These are phyloP conservation scores for Ophiodon elongatus DNA, from an alignment of 2,113 vertebrate species.

Conservation along the genomic window DNA sequence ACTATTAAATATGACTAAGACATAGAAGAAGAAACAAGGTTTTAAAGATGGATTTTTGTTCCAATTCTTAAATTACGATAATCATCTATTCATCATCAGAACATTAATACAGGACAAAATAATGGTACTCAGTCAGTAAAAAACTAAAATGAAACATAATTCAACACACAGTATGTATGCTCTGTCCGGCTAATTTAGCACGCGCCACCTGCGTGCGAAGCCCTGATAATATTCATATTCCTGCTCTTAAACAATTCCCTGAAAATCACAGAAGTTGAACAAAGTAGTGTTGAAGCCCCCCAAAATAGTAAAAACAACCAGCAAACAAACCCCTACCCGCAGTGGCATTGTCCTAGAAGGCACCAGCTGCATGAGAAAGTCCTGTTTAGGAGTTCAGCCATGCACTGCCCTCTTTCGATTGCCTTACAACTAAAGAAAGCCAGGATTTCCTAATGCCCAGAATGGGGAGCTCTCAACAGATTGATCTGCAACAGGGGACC, in stretches of 20 bases:
- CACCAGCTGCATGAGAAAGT: slow-evolving; percentile 82
- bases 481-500: slow-evolving; percentile 85
- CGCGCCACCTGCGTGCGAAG: slow-evolving; percentile 33
- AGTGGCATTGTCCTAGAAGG: slow-evolving; percentile 77
- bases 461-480: slow-evolving; percentile 84
- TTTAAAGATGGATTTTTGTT: background rate
- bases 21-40: background rate
- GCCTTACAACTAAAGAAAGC: slow-evolving; percentile 82
- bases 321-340: slow-evolving; percentile 51
- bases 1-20: background rate
- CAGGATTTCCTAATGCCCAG: slow-evolving; percentile 87
- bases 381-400: slow-evolving; percentile 68
- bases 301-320: slow-evolving; percentile 62
- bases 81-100: background rate
- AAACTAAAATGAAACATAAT: background rate
- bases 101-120: background rate
- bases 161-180: background rate
- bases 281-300: slow-evolving; percentile 65
- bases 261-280: slow-evolving; percentile 33
- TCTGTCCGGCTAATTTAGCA: background rate
- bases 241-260: slow-evolving; percentile 45
- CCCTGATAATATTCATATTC: slow-evolving; percentile 69
- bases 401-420: slow-evolving; percentile 70
- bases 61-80: background rate
- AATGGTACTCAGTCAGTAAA: background rate